phyloP scores from a whole-genome alignment of 2,888 invertebrate genomes.

The Pandemis corylana region DNA sequence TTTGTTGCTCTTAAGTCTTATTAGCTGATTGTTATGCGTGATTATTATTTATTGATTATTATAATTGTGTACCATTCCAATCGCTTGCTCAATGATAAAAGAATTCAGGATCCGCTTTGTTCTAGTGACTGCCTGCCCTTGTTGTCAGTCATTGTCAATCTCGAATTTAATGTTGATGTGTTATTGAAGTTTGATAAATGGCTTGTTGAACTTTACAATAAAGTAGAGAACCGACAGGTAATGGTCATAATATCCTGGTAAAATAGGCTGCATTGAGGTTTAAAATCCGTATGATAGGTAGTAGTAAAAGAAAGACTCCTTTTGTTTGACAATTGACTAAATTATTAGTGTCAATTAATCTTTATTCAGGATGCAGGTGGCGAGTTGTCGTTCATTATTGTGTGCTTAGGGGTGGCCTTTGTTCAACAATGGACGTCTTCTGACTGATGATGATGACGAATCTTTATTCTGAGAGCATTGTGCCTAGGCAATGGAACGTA shows the following conservation, averaged over 20 bases:
- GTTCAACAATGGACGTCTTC: no score
- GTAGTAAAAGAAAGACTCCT: no score
- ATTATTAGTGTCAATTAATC: background rate
- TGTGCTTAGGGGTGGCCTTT: no score
- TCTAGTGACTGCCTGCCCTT: constrained; percentile 41
- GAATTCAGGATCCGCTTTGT: constrained; percentile 37
- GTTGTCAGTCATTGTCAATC: constrained; percentile 35
- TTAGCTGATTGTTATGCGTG: background rate
- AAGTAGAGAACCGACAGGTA: background rate
- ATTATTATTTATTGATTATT: constrained; percentile 10
- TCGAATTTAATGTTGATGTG: constrained; percentile 37
- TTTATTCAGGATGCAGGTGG: no score
- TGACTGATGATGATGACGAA: no score
- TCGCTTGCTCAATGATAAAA: constrained; percentile 26
- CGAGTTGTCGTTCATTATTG: no score
- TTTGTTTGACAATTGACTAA: no score
- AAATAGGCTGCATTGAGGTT: background rate
- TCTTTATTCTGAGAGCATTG: no score
- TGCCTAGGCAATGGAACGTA: no score
- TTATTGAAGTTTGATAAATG: constrained; percentile 37
- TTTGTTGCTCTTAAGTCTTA: background rate
- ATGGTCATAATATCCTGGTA: background rate
- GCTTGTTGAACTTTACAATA: constrained; percentile 3
- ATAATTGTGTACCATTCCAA: constrained; percentile 10
- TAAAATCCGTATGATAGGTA: no score